Conservation (phyloP, 2,113 vertebrate genomes). For the Colaptes auratus region DNA sequence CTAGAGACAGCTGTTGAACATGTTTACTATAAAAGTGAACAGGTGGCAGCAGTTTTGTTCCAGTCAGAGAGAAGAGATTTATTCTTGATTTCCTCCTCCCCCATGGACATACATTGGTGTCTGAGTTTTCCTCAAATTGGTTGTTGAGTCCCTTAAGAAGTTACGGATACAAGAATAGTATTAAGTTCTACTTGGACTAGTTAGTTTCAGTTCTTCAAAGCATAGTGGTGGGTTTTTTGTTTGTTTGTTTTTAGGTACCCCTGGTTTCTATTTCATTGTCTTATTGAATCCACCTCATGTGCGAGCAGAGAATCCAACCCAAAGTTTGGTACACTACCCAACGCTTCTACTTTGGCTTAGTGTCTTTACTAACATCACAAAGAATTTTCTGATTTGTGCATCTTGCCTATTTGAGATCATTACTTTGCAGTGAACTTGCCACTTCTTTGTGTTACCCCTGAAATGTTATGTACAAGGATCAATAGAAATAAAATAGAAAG, state of each 20-base stretch:
- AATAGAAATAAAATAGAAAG: neutral
- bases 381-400: neutral
- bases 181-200: neutral
- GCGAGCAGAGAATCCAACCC: neutral
- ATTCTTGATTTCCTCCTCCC: neutral
- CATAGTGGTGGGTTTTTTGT: neutral
- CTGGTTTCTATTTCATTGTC: neutral
- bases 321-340: neutral
- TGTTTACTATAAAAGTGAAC: neutral
- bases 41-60: neutral
- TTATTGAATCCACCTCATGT: neutral
- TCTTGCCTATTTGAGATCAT: neutral
- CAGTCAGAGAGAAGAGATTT: neutral
- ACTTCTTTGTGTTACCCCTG: neutral
- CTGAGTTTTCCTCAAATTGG: neutral
- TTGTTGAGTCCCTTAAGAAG: neutral
- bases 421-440: neutral
- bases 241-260: neutral
- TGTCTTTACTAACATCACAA: neutral
- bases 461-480: neutral
- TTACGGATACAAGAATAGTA: neutral
- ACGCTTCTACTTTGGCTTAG: neutral
- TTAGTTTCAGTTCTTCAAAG: neutral
- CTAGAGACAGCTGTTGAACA: neutral
- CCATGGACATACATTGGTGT: neutral